A percentile compares a stretch with the other conserved stretches of the same genome.
phyloP scores from a whole-genome alignment of 2,113 vertebrate genomes.

The Cavia aperea region DNA sequence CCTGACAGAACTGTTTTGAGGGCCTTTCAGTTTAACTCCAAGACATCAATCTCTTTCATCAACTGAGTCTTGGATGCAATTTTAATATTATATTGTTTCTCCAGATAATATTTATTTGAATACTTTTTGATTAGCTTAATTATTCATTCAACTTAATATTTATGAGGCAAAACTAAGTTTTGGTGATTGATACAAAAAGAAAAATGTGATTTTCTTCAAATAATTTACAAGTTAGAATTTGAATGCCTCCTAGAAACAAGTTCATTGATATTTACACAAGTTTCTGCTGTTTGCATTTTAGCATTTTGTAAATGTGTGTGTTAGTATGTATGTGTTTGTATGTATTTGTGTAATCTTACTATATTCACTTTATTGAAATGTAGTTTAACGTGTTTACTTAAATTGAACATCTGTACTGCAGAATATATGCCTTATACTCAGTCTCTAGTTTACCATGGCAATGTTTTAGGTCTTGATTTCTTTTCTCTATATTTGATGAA shows the following conservation, averaged over 20 bases:
- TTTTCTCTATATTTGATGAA: background rate
- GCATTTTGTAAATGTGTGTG: background rate
- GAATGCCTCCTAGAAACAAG: background rate
- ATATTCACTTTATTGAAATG: background rate
- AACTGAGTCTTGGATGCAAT: background rate
- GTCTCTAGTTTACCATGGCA: background rate
- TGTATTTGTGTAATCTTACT: background rate
- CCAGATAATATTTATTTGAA: background rate
- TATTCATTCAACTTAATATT: background rate
- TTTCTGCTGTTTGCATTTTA: background rate
- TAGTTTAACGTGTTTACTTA: background rate
- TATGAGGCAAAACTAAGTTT: background rate
- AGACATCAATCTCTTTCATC: background rate
- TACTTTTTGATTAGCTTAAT: background rate
- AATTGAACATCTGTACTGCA: background rate
- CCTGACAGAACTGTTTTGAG: background rate
- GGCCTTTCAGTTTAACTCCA: background rate
- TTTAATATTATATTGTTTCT: background rate
- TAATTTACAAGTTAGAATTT: background rate
- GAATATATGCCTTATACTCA: background rate
- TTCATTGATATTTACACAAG: background rate
- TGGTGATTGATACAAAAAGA: background rate
- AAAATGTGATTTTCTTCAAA: background rate
- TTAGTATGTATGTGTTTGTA: background rate
- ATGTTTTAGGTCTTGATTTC: background rate